These are phyloP conservation scores for Astropecten irregularis DNA, from an alignment of 53 echinoderm and acorn worm genomes.

Conservation along the genomic window DNA sequence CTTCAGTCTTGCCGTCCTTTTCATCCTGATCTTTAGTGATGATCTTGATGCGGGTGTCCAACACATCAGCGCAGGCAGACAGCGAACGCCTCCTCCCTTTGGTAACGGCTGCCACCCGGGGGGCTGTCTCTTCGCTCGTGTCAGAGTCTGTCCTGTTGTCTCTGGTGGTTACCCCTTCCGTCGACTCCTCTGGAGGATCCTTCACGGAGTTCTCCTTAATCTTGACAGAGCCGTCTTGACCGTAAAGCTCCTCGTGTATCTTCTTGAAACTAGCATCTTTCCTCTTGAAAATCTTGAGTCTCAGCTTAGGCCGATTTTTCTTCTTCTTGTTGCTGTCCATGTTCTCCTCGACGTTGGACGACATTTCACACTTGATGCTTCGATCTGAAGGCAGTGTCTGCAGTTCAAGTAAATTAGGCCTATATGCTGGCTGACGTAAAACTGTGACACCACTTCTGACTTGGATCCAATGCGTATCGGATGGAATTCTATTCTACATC, in stretches of 20 bases:
- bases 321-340: slow-evolving; percentile 31
- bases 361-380: no score
- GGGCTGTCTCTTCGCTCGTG: background rate
- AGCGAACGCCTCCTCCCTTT: slow-evolving; percentile 12
- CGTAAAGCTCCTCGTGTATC: slow-evolving; percentile 53
- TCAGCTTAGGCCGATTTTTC: slow-evolving; percentile 17
- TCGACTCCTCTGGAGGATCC: background rate
- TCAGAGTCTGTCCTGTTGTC: slow-evolving; percentile 5
- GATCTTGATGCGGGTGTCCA: slow-evolving; percentile 27
- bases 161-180: background rate
- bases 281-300: slow-evolving; percentile 57
- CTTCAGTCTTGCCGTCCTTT: background rate
- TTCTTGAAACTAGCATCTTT: slow-evolving; percentile 51
- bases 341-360: slow-evolving; percentile 9
- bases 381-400: no score
- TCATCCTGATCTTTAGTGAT: background rate
- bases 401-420: no score
- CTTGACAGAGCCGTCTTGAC: slow-evolving; percentile 9
- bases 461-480: no score
- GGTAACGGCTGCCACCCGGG: background rate
- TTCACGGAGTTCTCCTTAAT: background rate
- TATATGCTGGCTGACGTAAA: no score
- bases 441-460: no score
- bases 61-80: slow-evolving; percentile 40
- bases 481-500: no score